Conservation (phyloP, 2,888 invertebrate species). For the Patella pellucida region DNA sequence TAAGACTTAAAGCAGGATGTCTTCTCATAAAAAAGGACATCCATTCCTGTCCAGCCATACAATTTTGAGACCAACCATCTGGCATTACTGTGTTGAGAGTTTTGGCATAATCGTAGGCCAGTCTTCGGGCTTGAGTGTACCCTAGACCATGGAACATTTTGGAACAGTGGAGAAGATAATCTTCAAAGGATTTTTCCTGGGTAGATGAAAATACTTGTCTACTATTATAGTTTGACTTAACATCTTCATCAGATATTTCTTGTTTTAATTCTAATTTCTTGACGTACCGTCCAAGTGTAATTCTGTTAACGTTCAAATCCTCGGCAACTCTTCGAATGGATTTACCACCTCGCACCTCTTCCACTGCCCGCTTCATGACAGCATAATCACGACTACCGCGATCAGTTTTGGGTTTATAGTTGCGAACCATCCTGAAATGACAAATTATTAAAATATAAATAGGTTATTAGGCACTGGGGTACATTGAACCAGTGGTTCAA, state of each 20-base stretch:
- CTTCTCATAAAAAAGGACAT: too few species aligned
- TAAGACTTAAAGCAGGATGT: too few species aligned
- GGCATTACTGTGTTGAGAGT: not conserved
- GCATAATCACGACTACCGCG: not conserved
- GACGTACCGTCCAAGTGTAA: not conserved
- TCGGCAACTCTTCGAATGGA: slow-evolving; percentile 6
- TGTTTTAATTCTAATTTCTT: not conserved
- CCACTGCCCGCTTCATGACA: not conserved
- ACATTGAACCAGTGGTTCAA: too few species aligned
- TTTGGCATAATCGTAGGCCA: not conserved
- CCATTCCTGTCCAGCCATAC: not conserved
- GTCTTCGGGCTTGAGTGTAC: not conserved
- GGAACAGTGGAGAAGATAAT: not conserved
- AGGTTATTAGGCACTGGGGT: not conserved
- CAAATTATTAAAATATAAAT: not conserved
- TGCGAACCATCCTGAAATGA: not conserved
- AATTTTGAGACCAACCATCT: not conserved
- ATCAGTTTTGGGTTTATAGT: not conserved
- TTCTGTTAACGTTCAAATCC: not conserved
- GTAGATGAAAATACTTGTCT: not conserved
- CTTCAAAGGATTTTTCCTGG: not conserved
- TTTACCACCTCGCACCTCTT: slow-evolving; percentile 1
- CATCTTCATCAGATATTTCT: not conserved
- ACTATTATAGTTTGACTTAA: not conserved
- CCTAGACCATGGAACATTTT: slow-evolving; percentile 8